Evolutionary conservation across 2,888 invertebrate genomes (phyloP), one percentile per base, ranked within the genome.

Genomic region (Tipula lateralis): DNA sequence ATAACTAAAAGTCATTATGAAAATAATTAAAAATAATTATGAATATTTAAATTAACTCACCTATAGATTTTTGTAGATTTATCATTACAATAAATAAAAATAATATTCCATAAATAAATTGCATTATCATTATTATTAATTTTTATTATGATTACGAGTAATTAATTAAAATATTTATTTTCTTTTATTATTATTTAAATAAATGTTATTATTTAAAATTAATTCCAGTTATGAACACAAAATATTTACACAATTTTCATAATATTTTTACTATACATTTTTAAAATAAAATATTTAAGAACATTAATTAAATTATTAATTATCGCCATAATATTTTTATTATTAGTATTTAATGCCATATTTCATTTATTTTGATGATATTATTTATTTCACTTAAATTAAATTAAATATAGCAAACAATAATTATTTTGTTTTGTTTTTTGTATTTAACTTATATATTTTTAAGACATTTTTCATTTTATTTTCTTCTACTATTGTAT

Each of bases 71-170:
- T 66, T 66, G 66, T 66, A 66, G 66, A 66, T 66, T 66, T 66
- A 66, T 66, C 66, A 66, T 66, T 66, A 66, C 24, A 66, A 66
- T 66, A 66, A 66, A 66, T 66, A 66, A 66, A 66, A 66, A 66
- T 66, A 66, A 66, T 66, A 66, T 24, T 66, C 66, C 66, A 66
- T 66, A 66, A 66, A 66, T 66, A 66, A 66, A 66, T 66, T 66
- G 66, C 66, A 66, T 66, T 66, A 66, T 66, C 66, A 66, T 66
- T 66, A 66, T 66, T 66, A 66, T 66, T 66, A 66, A 66, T 66
- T 66, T 66, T 9, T 66, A 66, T 66, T 66, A 66, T 66, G 24
- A 66, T 66, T 66, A 66, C 66, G 6, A 24, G 66, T 66, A 24
- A 66, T 66, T 66, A 66, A 66, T 50, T 36, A 16, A 50, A 50